Conservation (phyloP, 2,797 vertebrate species). For the Salarias fasciatus region DNA sequence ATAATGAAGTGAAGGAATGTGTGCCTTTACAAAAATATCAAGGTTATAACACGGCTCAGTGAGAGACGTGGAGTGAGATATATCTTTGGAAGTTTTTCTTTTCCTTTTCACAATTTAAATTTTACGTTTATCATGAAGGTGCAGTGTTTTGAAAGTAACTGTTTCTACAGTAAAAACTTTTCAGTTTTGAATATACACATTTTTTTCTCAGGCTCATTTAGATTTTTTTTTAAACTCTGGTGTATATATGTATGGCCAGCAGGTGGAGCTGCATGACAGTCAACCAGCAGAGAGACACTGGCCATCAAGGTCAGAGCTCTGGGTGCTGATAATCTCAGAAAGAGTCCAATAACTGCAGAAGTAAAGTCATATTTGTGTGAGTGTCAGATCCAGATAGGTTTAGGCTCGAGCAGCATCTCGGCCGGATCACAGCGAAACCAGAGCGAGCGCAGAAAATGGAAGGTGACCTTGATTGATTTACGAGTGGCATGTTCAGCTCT, state of each 20-base stretch:
- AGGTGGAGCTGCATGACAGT: conserved; percentile 69
- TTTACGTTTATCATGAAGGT: too few species aligned
- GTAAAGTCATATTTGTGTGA: conserved; percentile 12
- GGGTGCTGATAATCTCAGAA: conserved; percentile 2
- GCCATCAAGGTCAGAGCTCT: conserved; percentile 52
- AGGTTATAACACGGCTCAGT: too few species aligned
- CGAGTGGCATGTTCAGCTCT: conserved; percentile 42
- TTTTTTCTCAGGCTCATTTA: background rate
- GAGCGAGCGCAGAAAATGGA: conserved; percentile 31
- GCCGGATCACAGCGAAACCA: conserved; percentile 47
- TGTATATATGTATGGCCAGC: conserved; percentile 45
- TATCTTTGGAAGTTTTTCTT: too few species aligned
- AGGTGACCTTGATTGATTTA: conserved; percentile 74
- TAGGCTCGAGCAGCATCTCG: conserved; percentile 12
- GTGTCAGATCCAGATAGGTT: conserved; percentile 11
- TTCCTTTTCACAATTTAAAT: too few species aligned
- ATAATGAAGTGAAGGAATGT: too few species aligned
- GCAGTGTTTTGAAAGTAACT: too few species aligned
- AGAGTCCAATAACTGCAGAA: conserved; percentile 17
- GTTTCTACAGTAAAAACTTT: too few species aligned
- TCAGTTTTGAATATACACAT: too few species aligned
- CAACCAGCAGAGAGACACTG: background rate
- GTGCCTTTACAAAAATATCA: too few species aligned
- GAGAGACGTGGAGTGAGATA: too few species aligned
- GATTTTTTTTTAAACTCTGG: too few species aligned